A percentile compares a stretch with the other conserved stretches of the same genome.
Evolutionary conservation across 2,888 invertebrate genomes (phyloP).

Genomic region (Lottia gigantea): DNA sequence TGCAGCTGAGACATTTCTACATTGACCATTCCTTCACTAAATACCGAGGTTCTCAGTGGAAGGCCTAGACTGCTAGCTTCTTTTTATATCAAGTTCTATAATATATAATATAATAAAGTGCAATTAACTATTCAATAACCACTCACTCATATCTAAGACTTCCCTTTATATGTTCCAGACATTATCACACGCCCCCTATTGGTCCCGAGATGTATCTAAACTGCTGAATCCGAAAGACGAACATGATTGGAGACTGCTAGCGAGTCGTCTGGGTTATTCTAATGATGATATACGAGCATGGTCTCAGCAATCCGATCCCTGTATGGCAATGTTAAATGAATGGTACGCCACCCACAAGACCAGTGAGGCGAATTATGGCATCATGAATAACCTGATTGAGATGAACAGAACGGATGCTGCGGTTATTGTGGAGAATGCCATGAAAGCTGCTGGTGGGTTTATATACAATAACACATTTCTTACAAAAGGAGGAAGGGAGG

Average conservation of each 20-base stretch:
- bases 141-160: too few species aligned
- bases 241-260: slow-evolving; percentile 64
- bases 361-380: slow-evolving; percentile 42
- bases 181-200: slow-evolving; percentile 61
- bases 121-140: too few species aligned
- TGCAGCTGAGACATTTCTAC: too few species aligned
- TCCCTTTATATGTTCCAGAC: slow-evolving; percentile 42
- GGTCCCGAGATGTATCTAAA: slow-evolving; percentile 61
- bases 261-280: slow-evolving; percentile 60
- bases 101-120: too few species aligned
- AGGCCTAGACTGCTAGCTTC: too few species aligned
- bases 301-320: slow-evolving; percentile 63
- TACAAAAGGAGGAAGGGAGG: too few species aligned
- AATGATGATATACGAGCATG: slow-evolving; percentile 62
- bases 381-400: slow-evolving; percentile 57
- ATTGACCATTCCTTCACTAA: too few species aligned
- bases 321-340: slow-evolving; percentile 63
- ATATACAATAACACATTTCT: too few species aligned
- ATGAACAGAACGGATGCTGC: slow-evolving; percentile 62
- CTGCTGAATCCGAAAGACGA: slow-evolving; percentile 55
- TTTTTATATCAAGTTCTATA: too few species aligned
- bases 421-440: slow-evolving; percentile 59
- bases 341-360: slow-evolving; percentile 62
- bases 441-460: slow-evolving; percentile 52
- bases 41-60: too few species aligned